phyloP scores from a whole-genome alignment of 2,888 invertebrate species.

The Caradrina clavipalpis region DNA sequence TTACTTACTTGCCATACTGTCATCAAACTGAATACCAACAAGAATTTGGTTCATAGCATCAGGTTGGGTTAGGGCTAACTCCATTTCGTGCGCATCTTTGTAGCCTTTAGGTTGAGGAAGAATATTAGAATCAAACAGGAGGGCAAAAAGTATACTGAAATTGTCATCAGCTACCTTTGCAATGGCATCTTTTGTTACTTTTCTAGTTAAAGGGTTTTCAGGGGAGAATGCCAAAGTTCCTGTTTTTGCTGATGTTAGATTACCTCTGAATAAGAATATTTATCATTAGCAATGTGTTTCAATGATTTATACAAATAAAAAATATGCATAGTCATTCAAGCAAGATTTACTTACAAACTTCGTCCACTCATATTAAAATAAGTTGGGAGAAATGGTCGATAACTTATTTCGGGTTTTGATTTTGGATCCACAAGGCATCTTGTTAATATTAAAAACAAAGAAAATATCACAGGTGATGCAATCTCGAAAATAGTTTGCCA shows the following conservation, averaged over 20 bases:
- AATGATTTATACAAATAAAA: neutral
- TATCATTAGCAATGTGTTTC: conserved; percentile 10
- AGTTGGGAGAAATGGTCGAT: conserved; percentile 83
- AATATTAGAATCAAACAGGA: conserved; percentile 80
- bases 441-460: conserved; percentile 93
- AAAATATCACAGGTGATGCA: conserved; percentile 93
- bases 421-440: conserved; percentile 93
- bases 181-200: conserved; percentile 82
- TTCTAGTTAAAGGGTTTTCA: conserved; percentile 83
- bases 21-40: conserved; percentile 87
- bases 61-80: conserved; percentile 81
- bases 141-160: conserved; percentile 78
- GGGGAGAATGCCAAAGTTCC: conserved; percentile 88
- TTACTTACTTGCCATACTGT: conserved; percentile 85
- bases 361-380: conserved; percentile 83
- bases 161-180: conserved; percentile 84
- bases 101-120: conserved; percentile 85
- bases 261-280: conserved; percentile 74
- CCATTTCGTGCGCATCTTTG: conserved; percentile 81
- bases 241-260: conserved; percentile 80
- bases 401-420: conserved; percentile 79
- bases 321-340: neutral
- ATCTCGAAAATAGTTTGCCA: conserved; percentile 94
- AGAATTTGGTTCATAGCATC: conserved; percentile 85
- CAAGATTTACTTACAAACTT: conserved; percentile 79